A percentile compares a stretch with the other conserved stretches of the same genome.
Evolutionary conservation across 2,113 vertebrate species (phyloP).

Genomic region (Leptosomus discolor): DNA sequence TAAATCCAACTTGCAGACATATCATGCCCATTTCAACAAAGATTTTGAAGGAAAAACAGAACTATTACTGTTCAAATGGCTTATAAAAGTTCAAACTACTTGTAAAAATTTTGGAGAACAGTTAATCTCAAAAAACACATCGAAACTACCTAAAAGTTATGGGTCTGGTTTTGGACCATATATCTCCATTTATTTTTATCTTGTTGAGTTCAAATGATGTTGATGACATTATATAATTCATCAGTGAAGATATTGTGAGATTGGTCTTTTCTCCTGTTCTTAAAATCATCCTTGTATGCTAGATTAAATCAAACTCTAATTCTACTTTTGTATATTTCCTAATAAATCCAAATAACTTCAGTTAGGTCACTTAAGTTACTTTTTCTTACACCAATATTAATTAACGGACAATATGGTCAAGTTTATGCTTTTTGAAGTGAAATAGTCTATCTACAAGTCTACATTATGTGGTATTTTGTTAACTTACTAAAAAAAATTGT

Average conservation of each 20-base stretch:
- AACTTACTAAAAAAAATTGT: not conserved
- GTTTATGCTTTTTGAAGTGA: not conserved
- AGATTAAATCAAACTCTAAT: not conserved
- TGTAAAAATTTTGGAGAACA: not conserved
- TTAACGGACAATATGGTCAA: not conserved
- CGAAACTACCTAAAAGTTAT: not conserved
- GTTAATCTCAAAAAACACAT: not conserved
- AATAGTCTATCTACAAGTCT: not conserved
- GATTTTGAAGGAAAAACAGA: not conserved
- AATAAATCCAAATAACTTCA: not conserved
- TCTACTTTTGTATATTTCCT: not conserved
- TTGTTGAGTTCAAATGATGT: not conserved
- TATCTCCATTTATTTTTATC: not conserved
- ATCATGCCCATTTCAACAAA: not conserved
- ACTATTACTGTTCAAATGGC: not conserved
- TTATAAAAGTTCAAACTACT: not conserved
- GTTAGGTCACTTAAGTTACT: not conserved
- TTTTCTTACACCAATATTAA: not conserved
- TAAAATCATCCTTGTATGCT: not conserved
- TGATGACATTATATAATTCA: not conserved
- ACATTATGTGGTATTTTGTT: not conserved
- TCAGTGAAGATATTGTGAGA: not conserved
- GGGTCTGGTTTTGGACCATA: not conserved
- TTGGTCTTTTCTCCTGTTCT: not conserved
- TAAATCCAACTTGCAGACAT: not conserved